Percentiles rank a stretch among this genome's conserved stretches.
Evolutionary conservation across 2,113 vertebrate genomes (phyloP).

Genomic region (Tachycineta bicolor): DNA sequence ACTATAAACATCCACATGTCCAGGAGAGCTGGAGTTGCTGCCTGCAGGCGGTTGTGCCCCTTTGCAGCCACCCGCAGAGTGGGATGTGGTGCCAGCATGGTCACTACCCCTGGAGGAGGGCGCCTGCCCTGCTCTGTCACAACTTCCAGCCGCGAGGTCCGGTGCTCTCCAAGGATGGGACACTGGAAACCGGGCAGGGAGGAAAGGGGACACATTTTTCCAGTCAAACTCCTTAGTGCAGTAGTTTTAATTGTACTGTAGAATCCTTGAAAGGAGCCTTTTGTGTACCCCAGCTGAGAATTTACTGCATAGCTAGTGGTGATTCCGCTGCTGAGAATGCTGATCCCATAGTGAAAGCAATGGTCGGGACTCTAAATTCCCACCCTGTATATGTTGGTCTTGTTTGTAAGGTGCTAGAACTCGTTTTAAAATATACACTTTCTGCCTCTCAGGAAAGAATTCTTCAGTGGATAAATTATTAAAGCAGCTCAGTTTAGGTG

Average conservation of each 20-base stretch:
- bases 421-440: background rate
- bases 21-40: background rate
- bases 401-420: background rate
- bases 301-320: background rate
- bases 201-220: background rate
- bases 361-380: rapidly evolving
- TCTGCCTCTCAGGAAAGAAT: background rate
- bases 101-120: background rate
- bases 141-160: rapidly evolving
- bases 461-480: background rate
- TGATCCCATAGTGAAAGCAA: background rate
- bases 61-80: background rate
- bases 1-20: background rate
- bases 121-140: background rate
- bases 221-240: background rate
- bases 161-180: background rate
- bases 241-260: background rate
- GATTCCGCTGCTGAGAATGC: background rate
- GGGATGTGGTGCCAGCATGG: background rate
- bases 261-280: background rate
- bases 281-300: background rate
- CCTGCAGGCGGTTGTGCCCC: background rate
- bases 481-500: background rate
- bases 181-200: background rate
- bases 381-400: background rate